Evolutionary conservation across 1,140 invertebrate species (phyloP), one percentile per base, ranked within the genome.

Genomic region (Hylaeus anthracinus): DNA sequence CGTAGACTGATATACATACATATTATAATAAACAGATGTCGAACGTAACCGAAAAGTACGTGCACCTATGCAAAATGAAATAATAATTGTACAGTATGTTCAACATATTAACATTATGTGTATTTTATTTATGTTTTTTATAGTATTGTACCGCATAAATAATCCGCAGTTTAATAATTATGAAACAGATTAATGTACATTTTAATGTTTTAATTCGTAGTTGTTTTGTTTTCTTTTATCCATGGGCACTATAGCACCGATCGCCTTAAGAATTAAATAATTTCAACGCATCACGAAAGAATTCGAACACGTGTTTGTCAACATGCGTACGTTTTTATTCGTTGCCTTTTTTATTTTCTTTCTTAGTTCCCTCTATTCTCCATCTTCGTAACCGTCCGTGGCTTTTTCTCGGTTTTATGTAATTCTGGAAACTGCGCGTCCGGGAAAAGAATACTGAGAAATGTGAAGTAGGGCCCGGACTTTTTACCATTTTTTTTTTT

Each of bases 221-320:
- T 37, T 60, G 48, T 37, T 60, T 63, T 39, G 12, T 63, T 70
- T 43, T 39, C 8, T 5, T 76, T 45, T 67, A 45, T 76, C 53
- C 15, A 48, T 9, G 48, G 41, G 45, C 69, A 51, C 55, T n/a
- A 60, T 61, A 10, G 4, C 41, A 45, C 45, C n/a, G 63, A 8
- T 45, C 8, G 37, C 12, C n/a, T 8, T 5, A n/a, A n/a, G 14
- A 41, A 41, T 10, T 14, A 55, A 70, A 56, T 10, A 41, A 15
- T 41, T 56, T 26, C 51, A 4, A 26, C 8, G 56, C 9, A n/a
- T 10, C n/a, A 45, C 5, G 69, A 48, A 55, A 14, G 37, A 72
- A 55, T 5, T 2, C 14, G 1, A 41, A 26, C 61, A 15, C 12
- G 43, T 63, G 71, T 69, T 69, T 14, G 67, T n/a, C 43, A 51